These are phyloP conservation scores for Heliconius erato DNA, from an alignment of 2,888 invertebrate species.

Conservation along the genomic window DNA sequence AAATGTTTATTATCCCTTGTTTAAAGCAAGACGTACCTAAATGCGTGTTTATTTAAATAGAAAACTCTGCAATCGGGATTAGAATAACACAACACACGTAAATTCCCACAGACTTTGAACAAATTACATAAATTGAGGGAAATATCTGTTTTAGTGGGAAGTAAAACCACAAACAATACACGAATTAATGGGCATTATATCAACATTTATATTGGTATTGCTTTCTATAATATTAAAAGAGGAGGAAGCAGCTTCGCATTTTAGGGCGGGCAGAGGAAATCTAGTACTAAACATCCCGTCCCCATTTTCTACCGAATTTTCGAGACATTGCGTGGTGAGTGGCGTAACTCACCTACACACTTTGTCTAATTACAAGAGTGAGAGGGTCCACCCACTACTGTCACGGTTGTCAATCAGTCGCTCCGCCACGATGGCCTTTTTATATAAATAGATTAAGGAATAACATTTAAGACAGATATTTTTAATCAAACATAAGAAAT, in stretches of 20 bases:
- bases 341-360: too few relatives aligned
- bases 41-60: slow-evolving; percentile 14
- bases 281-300: too few relatives aligned
- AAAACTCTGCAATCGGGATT: neutral
- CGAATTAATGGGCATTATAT: neutral
- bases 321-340: neutral
- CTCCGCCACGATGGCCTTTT: neutral
- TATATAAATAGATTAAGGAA: neutral
- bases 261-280: too few relatives aligned
- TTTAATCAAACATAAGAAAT: neutral
- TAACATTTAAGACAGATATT: neutral
- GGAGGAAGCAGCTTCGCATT: too few relatives aligned
- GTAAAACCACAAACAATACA: neutral
- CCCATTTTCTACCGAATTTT: neutral
- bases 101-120: slow-evolving; percentile 6
- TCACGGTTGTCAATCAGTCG: neutral
- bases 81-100: slow-evolving; percentile 15
- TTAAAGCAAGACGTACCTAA: neutral
- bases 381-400: neutral
- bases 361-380: neutral
- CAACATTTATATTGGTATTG: neutral
- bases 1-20: neutral
- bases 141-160: neutral
- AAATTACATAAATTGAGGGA: slow-evolving; percentile 6
- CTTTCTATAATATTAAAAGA: neutral